Conservation (phyloP, 2,888 invertebrate genomes). For the Caenorhabditis plicata region DNA sequence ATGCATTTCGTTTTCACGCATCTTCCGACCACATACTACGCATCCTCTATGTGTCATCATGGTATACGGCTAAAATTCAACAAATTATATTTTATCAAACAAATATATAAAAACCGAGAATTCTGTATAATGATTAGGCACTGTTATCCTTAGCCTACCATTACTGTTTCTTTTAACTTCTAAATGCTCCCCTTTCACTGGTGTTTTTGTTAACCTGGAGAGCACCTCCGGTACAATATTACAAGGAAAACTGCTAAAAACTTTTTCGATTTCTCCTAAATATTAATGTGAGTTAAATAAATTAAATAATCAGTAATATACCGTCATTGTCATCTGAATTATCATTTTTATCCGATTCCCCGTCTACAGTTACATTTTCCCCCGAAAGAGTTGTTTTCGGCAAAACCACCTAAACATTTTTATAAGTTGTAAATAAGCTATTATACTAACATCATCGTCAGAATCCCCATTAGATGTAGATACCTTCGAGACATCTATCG, state of each 20-base stretch:
- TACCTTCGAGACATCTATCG: too few species aligned
- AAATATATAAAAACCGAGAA: constrained; percentile 1
- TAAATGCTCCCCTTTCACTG: constrained; percentile 22
- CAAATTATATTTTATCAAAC: not conserved
- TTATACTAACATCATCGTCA: too few species aligned
- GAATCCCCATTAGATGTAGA: too few species aligned
- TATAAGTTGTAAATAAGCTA: too few species aligned
- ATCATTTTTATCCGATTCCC: too few species aligned
- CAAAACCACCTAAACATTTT: too few species aligned
- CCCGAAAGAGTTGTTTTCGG: too few species aligned
- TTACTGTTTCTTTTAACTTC: constrained; percentile 6
- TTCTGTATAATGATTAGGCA: constrained; percentile 3
- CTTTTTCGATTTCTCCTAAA: too few species aligned
- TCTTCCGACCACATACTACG: constrained; percentile 38
- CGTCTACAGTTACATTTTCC: too few species aligned
- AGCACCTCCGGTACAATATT: constrained; percentile 26
- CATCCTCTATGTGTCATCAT: constrained; percentile 27
- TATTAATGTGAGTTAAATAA: too few species aligned
- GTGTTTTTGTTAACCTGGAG: constrained; percentile 17
- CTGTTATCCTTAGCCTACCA: constrained; percentile 15
- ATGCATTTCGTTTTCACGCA: constrained; percentile 45
- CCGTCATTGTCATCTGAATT: too few species aligned
- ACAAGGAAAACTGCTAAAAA: constrained; percentile 26
- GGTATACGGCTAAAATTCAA: constrained; percentile 8
- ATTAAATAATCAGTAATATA: too few species aligned